These are phyloP conservation scores for Drosophila greeni DNA, from an alignment of 2,888 invertebrate genomes.

Conservation along the genomic window DNA sequence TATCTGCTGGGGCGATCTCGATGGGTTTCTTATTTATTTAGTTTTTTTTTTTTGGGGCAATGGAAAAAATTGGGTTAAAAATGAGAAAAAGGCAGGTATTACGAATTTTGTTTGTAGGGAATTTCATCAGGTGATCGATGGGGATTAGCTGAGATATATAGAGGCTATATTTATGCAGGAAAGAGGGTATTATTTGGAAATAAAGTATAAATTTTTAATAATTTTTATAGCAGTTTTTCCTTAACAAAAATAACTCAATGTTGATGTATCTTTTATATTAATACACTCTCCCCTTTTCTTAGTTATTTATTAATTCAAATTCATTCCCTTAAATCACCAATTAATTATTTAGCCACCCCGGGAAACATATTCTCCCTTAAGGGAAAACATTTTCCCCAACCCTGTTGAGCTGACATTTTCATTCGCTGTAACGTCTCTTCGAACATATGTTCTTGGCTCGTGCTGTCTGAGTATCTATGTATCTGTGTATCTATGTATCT, in stretches of 20 bases:
- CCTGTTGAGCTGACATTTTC: slow-evolving; percentile 29
- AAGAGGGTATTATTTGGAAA: neutral
- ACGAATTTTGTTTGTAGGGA: slow-evolving; percentile 2
- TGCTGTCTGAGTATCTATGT: slow-evolving; percentile 19
- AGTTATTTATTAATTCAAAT: slow-evolving; percentile 1
- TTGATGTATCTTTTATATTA: neutral
- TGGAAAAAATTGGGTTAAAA: slow-evolving; percentile 31
- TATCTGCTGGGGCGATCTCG: slow-evolving; percentile 30
- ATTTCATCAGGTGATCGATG: slow-evolving; percentile 34
- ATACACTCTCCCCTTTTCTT: neutral
- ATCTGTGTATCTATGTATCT: slow-evolving; percentile 1
- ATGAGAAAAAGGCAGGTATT: slow-evolving; percentile 10
- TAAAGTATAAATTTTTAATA: no score
- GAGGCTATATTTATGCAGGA: slow-evolving; percentile 5
- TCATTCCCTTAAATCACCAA: neutral
- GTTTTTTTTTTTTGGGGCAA: slow-evolving; percentile 7
- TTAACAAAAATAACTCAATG: neutral
- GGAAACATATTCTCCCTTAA: neutral
- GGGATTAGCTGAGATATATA: neutral
- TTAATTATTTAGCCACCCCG: neutral
- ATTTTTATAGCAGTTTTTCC: no score
- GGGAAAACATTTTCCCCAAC: neutral
- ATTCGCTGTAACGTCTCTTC: slow-evolving; percentile 26
- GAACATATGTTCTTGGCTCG: slow-evolving; percentile 40
- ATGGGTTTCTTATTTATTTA: slow-evolving; percentile 3